Conservation (phyloP, 1,140 invertebrate genomes). For the Tenebrio molitor region DNA sequence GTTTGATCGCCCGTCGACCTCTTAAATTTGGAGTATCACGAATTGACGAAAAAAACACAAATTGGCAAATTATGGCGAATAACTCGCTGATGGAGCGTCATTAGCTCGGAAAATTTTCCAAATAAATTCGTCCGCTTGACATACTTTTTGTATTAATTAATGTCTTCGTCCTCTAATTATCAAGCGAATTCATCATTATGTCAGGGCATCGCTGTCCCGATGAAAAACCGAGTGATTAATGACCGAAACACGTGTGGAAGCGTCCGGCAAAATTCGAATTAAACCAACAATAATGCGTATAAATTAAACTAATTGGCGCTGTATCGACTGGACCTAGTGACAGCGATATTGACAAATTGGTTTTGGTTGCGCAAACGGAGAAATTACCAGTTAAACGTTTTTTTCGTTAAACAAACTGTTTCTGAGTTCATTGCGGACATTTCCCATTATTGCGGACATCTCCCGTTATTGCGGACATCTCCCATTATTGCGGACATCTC, state of each 20-base stretch:
- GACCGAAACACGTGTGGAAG: not conserved
- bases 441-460: no score
- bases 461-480: no score
- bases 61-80: not conserved
- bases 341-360: not conserved
- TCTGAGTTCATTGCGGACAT: no score
- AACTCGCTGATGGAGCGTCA: not conserved
- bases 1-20: not conserved
- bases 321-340: not conserved
- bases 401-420: no score
- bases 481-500: no score
- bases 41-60: constrained; percentile 3
- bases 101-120: constrained; percentile 3
- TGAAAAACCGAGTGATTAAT: constrained; percentile 9
- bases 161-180: constrained; percentile 13
- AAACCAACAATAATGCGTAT: constrained; percentile 18
- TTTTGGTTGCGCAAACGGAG: not conserved
- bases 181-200: not conserved
- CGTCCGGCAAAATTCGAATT: not conserved
- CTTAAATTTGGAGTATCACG: not conserved
- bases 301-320: constrained; percentile 26
- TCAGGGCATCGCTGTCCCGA: not conserved
- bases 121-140: constrained; percentile 6
- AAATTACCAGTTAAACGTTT: no score
- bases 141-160: constrained; percentile 17